These are phyloP conservation scores for Corvus cornix DNA, from an alignment of 2,113 vertebrate genomes.

Conservation along the genomic window DNA sequence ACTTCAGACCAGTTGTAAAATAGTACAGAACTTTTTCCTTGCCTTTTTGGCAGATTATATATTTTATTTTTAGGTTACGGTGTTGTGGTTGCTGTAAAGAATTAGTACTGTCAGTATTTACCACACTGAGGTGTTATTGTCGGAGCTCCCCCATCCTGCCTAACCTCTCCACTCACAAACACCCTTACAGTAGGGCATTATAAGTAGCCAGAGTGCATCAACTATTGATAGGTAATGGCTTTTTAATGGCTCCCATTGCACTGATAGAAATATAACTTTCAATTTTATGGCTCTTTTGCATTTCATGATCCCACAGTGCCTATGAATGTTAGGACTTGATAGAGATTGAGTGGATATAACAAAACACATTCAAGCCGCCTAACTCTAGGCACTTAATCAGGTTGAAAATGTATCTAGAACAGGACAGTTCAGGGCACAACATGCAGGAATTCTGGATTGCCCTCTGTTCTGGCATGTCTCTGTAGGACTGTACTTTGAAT, in stretches of 20 bases:
- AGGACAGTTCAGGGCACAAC: neutral
- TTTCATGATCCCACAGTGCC: neutral
- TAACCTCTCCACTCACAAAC: neutral
- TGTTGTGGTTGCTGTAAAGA: neutral
- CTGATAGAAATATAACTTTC: neutral
- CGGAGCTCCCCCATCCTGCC: neutral
- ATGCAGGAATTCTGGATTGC: neutral
- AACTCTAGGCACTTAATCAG: neutral
- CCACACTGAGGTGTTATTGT: neutral
- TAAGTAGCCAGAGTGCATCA: neutral
- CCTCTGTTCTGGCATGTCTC: neutral
- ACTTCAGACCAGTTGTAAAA: neutral
- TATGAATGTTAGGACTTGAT: neutral
- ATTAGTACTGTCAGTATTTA: neutral
- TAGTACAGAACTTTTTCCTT: neutral
- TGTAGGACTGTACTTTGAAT: neutral
- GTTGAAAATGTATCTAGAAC: neutral
- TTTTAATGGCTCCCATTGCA: conserved; percentile 33
- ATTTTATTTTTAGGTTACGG: neutral
- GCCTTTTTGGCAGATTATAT: neutral
- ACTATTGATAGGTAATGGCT: neutral
- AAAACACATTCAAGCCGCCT: neutral
- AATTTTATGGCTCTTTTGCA: neutral
- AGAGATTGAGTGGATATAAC: neutral
- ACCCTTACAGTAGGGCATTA: neutral